Base-by-base conservation (phyloP, 2,797 vertebrate genomes). In the Tadarida brasiliensis region DNA sequence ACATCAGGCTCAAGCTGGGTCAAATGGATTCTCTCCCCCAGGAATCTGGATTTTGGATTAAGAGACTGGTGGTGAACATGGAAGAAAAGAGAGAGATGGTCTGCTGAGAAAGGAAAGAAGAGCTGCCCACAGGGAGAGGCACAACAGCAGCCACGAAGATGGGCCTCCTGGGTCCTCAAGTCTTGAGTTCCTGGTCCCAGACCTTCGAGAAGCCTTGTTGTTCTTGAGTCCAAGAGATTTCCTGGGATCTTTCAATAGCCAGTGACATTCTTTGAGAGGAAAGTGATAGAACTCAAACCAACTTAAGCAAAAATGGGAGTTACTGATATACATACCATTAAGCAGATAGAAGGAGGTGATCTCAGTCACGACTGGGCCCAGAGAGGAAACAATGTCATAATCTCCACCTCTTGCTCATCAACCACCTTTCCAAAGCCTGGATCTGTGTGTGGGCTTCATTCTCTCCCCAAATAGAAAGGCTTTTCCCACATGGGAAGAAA, bases 51-150 rank as follows among this genome's bases (percentile, higher is more conserved):
- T 44, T 85, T 20, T n/a, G 54, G 44, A 61, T n/a, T 26, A 44
- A 71, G 26, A 77, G 4, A 19, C 24, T 1, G 0, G 28, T n/a
- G 0, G 0, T 19, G 1, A 82, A 30, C 30, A 24, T 20, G 20
- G 74, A 61, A 11, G 35, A 54, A 39, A 81, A 61, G 65, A 49
- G 63, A 68, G 39, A 30, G 44, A 12, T 56, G 17, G 30, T 30
- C 30, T 30, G 24, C 17, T 56, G 35, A 65, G 57, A 73, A 57
- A 57, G 3, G 20, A 20, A 47, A 68, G 15, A 39, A 73, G 22
- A 49, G 11, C 12, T 7, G 3, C 10, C 22, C 84, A 3, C 4
- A 11, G 39, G 77, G 54, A 61, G 59, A 61, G 16, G n/a, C 47
- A 54, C 33, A 12, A 35, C 10, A 51, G 16, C 39, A 19, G 6